A percentile compares a stretch with the other conserved stretches of the same genome.
Conservation (phyloP, 2,113 vertebrate species). For the Amazona vittata region DNA sequence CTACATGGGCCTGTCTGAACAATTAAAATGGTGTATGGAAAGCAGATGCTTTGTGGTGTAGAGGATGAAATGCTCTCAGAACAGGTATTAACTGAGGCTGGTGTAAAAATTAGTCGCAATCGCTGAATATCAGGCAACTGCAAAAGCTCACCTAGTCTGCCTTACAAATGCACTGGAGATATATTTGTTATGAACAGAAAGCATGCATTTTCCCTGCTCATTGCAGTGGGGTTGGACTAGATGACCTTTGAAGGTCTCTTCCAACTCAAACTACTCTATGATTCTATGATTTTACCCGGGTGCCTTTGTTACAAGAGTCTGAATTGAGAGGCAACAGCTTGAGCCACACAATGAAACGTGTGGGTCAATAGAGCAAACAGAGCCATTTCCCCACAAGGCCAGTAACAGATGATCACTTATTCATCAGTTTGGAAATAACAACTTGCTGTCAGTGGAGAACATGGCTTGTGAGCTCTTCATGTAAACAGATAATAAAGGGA, state of each 20-base stretch:
- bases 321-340: not conserved
- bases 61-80: not conserved
- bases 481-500: not conserved
- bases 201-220: not conserved
- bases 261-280: not conserved
- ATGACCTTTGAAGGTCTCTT: not conserved
- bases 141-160: not conserved
- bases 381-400: not conserved
- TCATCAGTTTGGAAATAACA: not conserved
- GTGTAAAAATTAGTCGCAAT: not conserved
- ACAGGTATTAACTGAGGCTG: not conserved
- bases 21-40: not conserved
- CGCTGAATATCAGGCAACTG: not conserved
- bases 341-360: not conserved
- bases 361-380: not conserved
- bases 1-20: not conserved
- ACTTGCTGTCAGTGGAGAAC: not conserved
- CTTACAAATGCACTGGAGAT: not conserved
- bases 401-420: not conserved
- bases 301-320: not conserved
- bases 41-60: not conserved
- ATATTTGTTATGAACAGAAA: not conserved
- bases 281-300: not conserved
- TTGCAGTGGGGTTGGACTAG: not conserved
- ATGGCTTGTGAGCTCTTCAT: not conserved